phyloP scores from a whole-genome alignment of 2,888 invertebrate species.

The Chromoteleia sp. region DNA sequence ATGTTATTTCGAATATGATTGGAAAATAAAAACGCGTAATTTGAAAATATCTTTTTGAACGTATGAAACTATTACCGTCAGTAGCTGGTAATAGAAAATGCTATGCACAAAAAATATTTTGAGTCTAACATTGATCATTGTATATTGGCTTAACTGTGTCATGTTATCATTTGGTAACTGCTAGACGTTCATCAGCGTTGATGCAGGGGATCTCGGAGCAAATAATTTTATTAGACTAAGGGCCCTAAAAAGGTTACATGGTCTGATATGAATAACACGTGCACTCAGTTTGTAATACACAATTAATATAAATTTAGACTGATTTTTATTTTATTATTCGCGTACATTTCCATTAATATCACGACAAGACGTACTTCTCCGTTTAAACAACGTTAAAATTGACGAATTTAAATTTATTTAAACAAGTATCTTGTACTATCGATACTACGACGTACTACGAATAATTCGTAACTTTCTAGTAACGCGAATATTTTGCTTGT shows the following conservation, averaged over 20 bases:
- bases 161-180: slow-evolving; percentile 80
- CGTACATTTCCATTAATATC: neutral
- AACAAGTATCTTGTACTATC: too few relatives aligned
- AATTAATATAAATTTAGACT: slow-evolving; percentile 53
- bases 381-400: too few relatives aligned
- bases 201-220: slow-evolving; percentile 80
- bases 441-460: too few relatives aligned
- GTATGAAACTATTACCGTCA: neutral
- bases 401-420: too few relatives aligned
- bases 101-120: slow-evolving; percentile 43
- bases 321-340: slow-evolving; percentile 30
- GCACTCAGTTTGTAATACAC: slow-evolving; percentile 62
- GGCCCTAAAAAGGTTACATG: slow-evolving; percentile 72
- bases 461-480: too few relatives aligned
- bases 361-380: neutral
- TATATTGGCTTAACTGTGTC: slow-evolving; percentile 76
- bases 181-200: slow-evolving; percentile 78
- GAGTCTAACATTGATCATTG: slow-evolving; percentile 63
- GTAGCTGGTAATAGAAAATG: slow-evolving; percentile 10
- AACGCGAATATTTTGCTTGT: too few relatives aligned
- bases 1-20: too few relatives aligned
- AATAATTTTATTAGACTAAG: slow-evolving; percentile 83
- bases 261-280: slow-evolving; percentile 70
- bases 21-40: too few relatives aligned
- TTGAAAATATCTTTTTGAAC: too few relatives aligned